Evolutionary conservation across 2,113 vertebrate species (phyloP), one percentile per base, ranked within the genome.

Genomic region (Rhadina sibilatrix): DNA sequence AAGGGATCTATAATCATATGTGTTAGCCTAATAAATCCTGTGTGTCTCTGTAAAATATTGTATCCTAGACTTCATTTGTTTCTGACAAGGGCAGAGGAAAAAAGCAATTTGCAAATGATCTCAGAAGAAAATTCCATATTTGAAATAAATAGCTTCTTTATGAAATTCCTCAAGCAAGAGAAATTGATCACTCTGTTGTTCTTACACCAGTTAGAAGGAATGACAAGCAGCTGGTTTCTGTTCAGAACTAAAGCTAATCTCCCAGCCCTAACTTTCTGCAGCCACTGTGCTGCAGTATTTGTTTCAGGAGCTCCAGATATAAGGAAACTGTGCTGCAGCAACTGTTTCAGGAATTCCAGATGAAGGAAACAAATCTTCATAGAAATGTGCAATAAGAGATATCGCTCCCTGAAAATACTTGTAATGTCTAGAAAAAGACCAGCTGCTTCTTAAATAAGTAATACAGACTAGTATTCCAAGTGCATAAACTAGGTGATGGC

Each of bases 1-100:
- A 81, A 81, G 75, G 83, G 72, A 91, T 90, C 70, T 87, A 54
- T 84, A 93, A 93, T 91, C 31, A 31, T 63, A 94, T 76, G 38
- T 78, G 44, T 93, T 86, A 66, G 47, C 68, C 46, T 94, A 65
- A 83, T 87, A 94, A 95, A 76, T 19, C 28, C 57, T 31, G 15
- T 49, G 27, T 54, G 31, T 21, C 44, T 63, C 84, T 95, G 14
- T 52, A 49, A 47, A 89, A 65, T 56, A 71, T 7, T 65, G 44
- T 78, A 40, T 77, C 47, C 46, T 49, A 53, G 46, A 86, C 66
- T 77, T 75, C 33, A 35, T 40, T 85, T 90, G 40, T 75, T 95
- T 89, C 37, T 92, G 63, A 92, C 19, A 71, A 44, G 80, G 25
- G 13, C 14, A 33, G 83, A 94, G 49, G 61, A 85, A 88, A 65